Conservation (phyloP, 1,140 invertebrate genomes). For the Pogonomyrmex barbatus region DNA sequence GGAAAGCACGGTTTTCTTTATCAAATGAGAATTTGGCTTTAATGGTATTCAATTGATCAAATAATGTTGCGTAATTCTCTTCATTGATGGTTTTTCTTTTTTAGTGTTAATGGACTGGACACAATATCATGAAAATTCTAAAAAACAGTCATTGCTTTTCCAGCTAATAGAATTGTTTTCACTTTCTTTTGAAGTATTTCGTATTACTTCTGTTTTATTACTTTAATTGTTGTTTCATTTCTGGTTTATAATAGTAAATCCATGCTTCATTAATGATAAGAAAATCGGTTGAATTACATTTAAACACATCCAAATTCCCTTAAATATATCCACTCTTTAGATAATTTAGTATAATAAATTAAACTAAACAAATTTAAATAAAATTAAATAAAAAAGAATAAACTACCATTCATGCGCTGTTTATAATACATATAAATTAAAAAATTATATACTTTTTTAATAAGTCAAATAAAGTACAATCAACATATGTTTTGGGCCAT, state of each 20-base stretch:
- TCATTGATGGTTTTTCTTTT: not conserved
- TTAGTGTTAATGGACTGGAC: not conserved
- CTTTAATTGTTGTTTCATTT: not conserved
- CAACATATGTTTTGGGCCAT: too few relatives aligned
- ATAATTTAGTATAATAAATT: too few relatives aligned
- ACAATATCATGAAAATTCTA: not conserved
- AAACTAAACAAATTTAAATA: too few relatives aligned
- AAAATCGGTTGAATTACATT: too few relatives aligned
- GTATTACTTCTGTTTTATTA: not conserved
- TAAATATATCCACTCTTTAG: too few relatives aligned
- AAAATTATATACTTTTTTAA: too few relatives aligned
- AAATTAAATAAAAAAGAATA: too few relatives aligned
- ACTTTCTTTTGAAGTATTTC: conserved; percentile 1
- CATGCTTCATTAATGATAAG: too few relatives aligned
- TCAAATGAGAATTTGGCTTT: not conserved
- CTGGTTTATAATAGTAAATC: not conserved
- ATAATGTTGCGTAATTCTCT: conserved; percentile 11
- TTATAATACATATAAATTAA: too few relatives aligned
- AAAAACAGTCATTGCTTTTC: not conserved
- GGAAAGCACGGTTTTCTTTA: conserved; percentile 18
- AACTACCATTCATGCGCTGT: too few relatives aligned
- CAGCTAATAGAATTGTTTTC: not conserved
- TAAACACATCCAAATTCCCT: too few relatives aligned
- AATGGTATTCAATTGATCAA: not conserved
- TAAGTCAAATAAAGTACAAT: too few relatives aligned